Conservation (phyloP, 2,113 vertebrate genomes). For the Microcebus jonahi region DNA sequence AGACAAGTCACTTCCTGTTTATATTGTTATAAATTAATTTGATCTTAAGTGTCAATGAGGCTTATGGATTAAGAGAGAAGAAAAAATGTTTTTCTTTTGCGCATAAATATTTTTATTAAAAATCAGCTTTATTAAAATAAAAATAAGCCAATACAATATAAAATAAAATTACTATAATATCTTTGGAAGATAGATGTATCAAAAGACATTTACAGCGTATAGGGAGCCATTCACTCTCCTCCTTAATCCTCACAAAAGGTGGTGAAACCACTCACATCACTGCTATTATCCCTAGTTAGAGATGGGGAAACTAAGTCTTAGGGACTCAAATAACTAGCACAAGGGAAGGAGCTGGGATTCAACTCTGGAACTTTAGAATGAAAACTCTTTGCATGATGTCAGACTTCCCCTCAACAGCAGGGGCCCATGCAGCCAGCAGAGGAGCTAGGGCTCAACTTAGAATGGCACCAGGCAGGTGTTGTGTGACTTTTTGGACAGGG, state of each 20-base stretch:
- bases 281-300: background rate
- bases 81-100: background rate
- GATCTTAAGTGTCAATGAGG: background rate
- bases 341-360: background rate
- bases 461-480: accelerated
- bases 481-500: background rate
- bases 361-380: background rate
- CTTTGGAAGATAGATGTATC: background rate
- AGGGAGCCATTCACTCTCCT: background rate
- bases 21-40: constrained; percentile 10
- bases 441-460: background rate
- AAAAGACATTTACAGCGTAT: background rate
- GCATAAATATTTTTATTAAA: background rate
- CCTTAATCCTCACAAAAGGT: background rate
- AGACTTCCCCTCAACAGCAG: background rate
- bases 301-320: background rate
- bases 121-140: constrained; percentile 8
- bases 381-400: background rate
- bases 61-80: background rate
- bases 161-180: background rate
- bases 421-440: background rate
- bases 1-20: background rate
- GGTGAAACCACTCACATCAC: background rate
- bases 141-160: background rate
- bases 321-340: background rate